Base-by-base conservation (phyloP, 2,888 invertebrate species). In the Thymelicus lineola region DNA sequence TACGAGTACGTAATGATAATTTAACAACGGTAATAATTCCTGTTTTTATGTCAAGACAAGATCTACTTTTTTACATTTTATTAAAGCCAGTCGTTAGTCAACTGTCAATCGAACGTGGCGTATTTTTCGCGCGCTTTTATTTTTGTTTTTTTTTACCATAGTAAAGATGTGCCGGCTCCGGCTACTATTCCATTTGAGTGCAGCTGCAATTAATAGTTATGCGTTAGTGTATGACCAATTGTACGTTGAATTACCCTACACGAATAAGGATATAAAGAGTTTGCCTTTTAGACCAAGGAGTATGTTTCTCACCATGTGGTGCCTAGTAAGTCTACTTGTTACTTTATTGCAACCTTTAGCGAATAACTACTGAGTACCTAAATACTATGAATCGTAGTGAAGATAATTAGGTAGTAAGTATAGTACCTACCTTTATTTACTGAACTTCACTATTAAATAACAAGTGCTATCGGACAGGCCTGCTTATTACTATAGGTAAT, bases 141-240 rank as follows among this genome's bases (percentile, higher is more conserved):
- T 20, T 12, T 10, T 1, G 20, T 53, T 53, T 4, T 53, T 53
- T 10, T 20, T 28, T 53, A 12, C 20, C 2, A 53, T 17, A 53
- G 12, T 53, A 20, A 53, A 20, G 1, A 53, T 53, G 53, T 20
- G 20, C 10, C 53, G 10, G 53, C 5, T 53, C 10, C 53, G 10
- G 53, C 5, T 4, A 20, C 2, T 53, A 10, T 53, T 53, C 12
- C 53, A 53, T 53, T 53, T 53, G 3, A 2, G 53, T 20, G 53
- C 6, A 6, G 17, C n/a, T 20, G 9, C 20, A n/a, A 53, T 20
- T 20, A 12, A 53, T 20, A 10, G 12, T 0, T 53, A 5, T 53
- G 12, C 10, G 20, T 53, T 53, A 12, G n/a, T 53, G 9, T 53
- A 53, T 53, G 53, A 53, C 53, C 53, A 53, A 6, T 53, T 53